Conservation (phyloP, 1,140 invertebrate genomes). For the Brachionus plicatilis region DNA sequence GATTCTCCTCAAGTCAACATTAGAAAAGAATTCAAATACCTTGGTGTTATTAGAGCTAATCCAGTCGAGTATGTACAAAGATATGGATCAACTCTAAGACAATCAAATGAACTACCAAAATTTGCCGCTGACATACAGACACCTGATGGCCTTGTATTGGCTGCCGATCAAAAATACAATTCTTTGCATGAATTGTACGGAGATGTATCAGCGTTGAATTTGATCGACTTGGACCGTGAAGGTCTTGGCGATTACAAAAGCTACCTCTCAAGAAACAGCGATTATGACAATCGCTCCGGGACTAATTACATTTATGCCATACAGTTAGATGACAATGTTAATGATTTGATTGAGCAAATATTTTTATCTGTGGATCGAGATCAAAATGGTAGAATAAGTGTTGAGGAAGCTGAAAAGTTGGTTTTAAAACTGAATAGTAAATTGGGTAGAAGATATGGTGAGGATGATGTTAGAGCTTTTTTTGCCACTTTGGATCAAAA, state of each 20-base stretch:
- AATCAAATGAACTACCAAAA: background rate
- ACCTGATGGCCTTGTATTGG: background rate
- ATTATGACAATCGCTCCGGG: background rate
- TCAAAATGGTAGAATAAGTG: slow-evolving; percentile 9
- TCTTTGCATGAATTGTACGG: background rate
- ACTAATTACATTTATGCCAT: background rate
- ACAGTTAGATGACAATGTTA: background rate
- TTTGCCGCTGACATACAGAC: background rate
- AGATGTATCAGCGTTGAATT: background rate
- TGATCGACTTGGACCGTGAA: background rate
- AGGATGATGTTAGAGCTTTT: slow-evolving; percentile 14
- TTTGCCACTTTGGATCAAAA: background rate
- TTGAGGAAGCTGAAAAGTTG: slow-evolving; percentile 27
- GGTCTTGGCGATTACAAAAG: background rate
- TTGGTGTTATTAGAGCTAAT: slow-evolving; percentile 14
- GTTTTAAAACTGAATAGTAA: slow-evolving; percentile 14
- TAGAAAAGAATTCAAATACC: slow-evolving; percentile 6
- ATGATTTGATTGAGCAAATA: slow-evolving; percentile 24
- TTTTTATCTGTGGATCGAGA: slow-evolving; percentile 16
- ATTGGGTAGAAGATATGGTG: background rate
- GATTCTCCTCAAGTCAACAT: background rate
- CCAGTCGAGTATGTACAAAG: background rate
- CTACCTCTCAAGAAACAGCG: background rate
- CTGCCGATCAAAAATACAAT: background rate
- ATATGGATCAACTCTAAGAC: slow-evolving; percentile 8